phyloP scores from a whole-genome alignment of 2,797 vertebrate genomes.

The Falco berigora region DNA sequence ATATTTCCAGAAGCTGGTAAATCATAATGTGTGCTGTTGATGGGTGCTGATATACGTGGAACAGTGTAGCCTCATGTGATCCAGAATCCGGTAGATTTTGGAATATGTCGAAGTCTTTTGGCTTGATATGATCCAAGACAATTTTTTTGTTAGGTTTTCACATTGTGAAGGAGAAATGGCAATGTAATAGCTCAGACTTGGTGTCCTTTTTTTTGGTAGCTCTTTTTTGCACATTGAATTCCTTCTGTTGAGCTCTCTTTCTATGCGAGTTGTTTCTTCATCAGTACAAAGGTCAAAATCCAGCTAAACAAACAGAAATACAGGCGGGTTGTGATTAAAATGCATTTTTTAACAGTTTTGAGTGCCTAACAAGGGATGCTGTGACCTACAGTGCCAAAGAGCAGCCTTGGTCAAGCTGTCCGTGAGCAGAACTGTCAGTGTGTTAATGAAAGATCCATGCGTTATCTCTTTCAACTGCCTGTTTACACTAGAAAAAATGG shows the following conservation, averaged over 20 bases:
- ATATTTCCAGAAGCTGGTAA: neutral
- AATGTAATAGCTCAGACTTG: neutral
- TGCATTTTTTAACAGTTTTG: neutral
- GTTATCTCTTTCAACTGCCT: neutral
- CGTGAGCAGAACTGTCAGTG: neutral
- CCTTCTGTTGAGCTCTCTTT: neutral
- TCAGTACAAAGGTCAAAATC: neutral
- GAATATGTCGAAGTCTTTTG: too few relatives aligned
- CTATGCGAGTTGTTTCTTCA: neutral
- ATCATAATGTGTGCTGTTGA: too few relatives aligned
- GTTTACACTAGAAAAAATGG: neutral
- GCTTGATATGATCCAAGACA: neutral
- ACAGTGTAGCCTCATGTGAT: fast-evolving
- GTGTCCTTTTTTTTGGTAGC: neutral
- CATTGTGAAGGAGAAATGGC: neutral
- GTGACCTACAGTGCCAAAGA: neutral
- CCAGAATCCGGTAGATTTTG: neutral
- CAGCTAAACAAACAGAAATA: neutral
- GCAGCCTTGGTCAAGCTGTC: too few relatives aligned
- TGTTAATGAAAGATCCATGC: fast-evolving
- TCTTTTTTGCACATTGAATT: neutral
- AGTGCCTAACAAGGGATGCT: neutral
- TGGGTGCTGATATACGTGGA: neutral
- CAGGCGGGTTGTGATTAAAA: neutral
- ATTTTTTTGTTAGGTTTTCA: neutral